These are phyloP conservation scores for Pachliopta kotzebuea DNA, from an alignment of 2,888 invertebrate genomes.

Conservation along the genomic window DNA sequence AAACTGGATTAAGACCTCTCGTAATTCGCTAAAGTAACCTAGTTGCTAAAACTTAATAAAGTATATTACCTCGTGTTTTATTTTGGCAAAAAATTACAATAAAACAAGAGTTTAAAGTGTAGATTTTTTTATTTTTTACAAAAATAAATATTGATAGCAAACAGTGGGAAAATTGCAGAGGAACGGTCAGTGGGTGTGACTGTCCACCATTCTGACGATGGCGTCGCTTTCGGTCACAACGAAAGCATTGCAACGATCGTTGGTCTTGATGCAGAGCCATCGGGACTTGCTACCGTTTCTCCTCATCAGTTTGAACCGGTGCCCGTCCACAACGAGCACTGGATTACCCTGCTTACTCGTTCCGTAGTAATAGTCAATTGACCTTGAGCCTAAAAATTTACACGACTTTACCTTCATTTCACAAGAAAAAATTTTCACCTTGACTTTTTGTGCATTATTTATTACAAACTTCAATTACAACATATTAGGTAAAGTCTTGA, in stretches of 20 bases:
- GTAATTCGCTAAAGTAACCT: neutral
- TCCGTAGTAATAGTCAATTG: slow-evolving; percentile 43
- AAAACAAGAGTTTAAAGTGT: neutral
- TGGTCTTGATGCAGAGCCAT: slow-evolving; percentile 51
- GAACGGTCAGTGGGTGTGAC: slow-evolving; percentile 40
- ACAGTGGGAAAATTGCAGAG: neutral
- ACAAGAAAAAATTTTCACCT: neutral
- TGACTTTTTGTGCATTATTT: too few species aligned
- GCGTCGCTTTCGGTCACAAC: slow-evolving; percentile 42
- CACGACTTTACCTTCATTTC: neutral
- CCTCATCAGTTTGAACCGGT: slow-evolving; percentile 46
- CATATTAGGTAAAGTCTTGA: too few species aligned
- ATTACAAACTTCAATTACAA: too few species aligned
- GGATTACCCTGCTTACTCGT: slow-evolving; percentile 47
- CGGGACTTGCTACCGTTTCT: slow-evolving; percentile 36
- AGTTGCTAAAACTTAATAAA: neutral
- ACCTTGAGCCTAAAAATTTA: slow-evolving; percentile 2
- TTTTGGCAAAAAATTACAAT: too few species aligned
- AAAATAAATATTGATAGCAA: neutral
- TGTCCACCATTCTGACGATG: slow-evolving; percentile 40
- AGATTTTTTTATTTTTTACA: neutral
- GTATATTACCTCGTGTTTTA: too few species aligned
- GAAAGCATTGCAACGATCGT: slow-evolving; percentile 45
- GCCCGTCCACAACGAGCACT: slow-evolving; percentile 41
- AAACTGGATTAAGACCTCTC: slow-evolving; percentile 42